Evolutionary conservation across 2,113 vertebrate genomes (phyloP), one percentile per base, ranked within the genome.

Genomic region (Phalacrocorax aristotelis): DNA sequence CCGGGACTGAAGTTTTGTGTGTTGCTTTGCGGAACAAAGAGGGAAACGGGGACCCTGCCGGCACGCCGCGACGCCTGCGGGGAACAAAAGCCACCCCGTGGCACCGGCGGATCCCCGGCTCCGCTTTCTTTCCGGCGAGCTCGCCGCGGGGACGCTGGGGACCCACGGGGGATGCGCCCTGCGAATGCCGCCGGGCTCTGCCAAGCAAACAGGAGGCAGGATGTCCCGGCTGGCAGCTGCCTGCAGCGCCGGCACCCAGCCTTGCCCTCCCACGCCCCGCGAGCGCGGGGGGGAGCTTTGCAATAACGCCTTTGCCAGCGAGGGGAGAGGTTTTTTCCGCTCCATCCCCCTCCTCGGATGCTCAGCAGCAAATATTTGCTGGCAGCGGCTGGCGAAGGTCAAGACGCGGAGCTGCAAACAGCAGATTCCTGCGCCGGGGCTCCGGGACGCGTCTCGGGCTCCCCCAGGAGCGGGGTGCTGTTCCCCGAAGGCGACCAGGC

Each of bases 1-100:
- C 29, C 42, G 3, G 29, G 10, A 8, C 15, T 6, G 4, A 25
- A 18, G 25, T 7, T 9, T 12, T 7, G 19, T 2, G 25, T 1
- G 18, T 71, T 8, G 8, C 22, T 72, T 30, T 13, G 6, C 5
- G 5, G 23, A 54, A 40, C 7, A 40, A 72, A 72, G 19, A 40
- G 36, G 49, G 49, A 54, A 72, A 72, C 3, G 36, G 51, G 27
- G 36, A 18, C 65, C 10, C 42, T 4, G 30, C 62, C 1, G 27
- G 38, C 62, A 42, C 19, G 40, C 62, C 3, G 13, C 0, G 40
- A 30, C 9, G 7, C 8, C 64, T 15, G 46, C 46, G 1, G 7
- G 68, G 34, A 20, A 51, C 34, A 49, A 70, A 49, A 36, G 34
- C 34, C 46, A 19, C 46, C 34, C 34, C 34, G 0, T 3, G 17